phyloP scores from a whole-genome alignment of 2,113 vertebrate genomes.

The Oreotrochilus melanogaster region DNA sequence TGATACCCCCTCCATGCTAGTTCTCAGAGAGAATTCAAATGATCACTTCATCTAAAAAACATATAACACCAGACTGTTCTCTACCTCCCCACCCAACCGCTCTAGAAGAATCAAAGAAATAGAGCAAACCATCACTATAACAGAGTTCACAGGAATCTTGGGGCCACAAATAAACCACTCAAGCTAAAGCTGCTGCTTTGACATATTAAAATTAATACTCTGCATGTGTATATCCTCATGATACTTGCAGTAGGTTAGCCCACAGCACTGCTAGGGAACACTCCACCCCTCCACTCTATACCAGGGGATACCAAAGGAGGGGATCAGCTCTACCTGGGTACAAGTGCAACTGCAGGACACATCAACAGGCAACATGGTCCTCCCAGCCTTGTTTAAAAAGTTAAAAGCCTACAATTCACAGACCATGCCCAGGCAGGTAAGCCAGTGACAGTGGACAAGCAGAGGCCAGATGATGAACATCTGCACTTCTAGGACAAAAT shows the following conservation, averaged over 20 bases:
- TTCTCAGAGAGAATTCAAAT: neutral
- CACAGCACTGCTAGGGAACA: neutral
- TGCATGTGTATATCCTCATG: neutral
- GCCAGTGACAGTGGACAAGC: neutral
- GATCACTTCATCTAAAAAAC: neutral
- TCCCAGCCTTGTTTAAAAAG: neutral
- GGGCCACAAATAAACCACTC: neutral
- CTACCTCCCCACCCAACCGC: neutral
- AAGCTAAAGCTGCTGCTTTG: neutral
- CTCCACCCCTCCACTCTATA: neutral
- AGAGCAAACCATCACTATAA: neutral
- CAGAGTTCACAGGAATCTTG: neutral
- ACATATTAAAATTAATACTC: neutral
- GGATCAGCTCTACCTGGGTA: neutral
- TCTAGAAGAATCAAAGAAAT: neutral
- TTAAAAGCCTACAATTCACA: neutral
- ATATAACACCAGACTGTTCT: neutral
- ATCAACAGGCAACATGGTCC: neutral
- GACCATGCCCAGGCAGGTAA: accelerated
- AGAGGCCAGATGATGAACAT: neutral
- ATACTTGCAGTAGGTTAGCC: neutral
- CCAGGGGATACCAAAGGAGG: neutral
- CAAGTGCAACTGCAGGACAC: neutral
- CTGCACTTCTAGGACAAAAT: neutral
- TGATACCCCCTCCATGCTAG: neutral